Evolutionary conservation across 1,140 invertebrate species (phyloP).

Genomic region (Thalassaphorura encarpata): DNA sequence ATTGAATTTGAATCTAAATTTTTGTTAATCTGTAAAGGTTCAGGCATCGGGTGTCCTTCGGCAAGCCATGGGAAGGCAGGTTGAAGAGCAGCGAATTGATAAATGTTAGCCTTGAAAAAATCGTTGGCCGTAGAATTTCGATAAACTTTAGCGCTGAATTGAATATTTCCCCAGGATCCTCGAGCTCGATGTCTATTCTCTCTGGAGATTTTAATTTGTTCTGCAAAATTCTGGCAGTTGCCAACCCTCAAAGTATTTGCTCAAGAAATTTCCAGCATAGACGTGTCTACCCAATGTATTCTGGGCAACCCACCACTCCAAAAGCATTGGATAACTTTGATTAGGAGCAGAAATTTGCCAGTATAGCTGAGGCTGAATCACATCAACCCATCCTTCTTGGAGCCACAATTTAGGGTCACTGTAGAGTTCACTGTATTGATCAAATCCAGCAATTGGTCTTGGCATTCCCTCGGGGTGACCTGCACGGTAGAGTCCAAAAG

Average conservation of each 20-base stretch:
- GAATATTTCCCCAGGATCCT: conserved; percentile 22
- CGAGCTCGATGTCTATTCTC: not conserved
- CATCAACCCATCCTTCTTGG: conserved; percentile 16
- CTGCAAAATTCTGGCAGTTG: conserved; percentile 13
- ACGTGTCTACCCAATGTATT: conserved; percentile 17
- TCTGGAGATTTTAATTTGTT: conserved; percentile 19
- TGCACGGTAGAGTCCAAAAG: conserved; percentile 28
- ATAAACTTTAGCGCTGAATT: conserved; percentile 25
- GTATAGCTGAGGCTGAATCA: conserved; percentile 21
- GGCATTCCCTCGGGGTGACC: conserved; percentile 24
- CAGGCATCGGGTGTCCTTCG: too few relatives aligned
- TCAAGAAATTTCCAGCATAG: conserved; percentile 16
- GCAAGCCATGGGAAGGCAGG: conserved; percentile 21
- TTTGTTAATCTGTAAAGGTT: too few relatives aligned
- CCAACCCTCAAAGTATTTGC: conserved; percentile 17
- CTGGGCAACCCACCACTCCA: conserved; percentile 26
- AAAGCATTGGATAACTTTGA: conserved; percentile 23
- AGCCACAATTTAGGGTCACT: conserved; percentile 25
- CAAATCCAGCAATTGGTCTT: conserved; percentile 21
- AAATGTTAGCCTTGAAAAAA: conserved; percentile 11
- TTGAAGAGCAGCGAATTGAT: conserved; percentile 12
- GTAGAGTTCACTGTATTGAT: conserved; percentile 24
- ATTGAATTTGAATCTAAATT: too few relatives aligned
- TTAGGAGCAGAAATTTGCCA: conserved; percentile 24
- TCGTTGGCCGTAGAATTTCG: not conserved